Percentiles rank a stretch among this genome's conserved stretches.
phyloP scores from a whole-genome alignment of 2,888 invertebrate genomes.

The Steinernema hermaphroditum region DNA sequence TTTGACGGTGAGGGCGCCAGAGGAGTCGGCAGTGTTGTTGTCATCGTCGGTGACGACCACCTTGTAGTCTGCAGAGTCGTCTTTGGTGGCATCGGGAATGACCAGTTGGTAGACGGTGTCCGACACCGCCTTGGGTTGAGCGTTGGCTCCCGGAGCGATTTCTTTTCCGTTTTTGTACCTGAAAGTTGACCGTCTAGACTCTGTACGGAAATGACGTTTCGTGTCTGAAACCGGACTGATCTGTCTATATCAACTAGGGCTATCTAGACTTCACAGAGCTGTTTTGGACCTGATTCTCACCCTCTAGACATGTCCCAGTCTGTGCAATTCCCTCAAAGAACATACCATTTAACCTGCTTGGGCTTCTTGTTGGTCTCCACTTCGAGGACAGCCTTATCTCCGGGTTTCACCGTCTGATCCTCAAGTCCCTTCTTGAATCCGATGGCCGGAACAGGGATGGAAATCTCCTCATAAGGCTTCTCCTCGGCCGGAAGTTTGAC shows the following conservation, averaged over 20 bases:
- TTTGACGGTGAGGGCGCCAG: conserved; percentile 45
- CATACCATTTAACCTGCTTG: conserved; percentile 66
- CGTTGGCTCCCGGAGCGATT: conserved; percentile 21
- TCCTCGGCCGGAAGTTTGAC: conserved; percentile 36
- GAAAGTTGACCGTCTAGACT: too few species aligned
- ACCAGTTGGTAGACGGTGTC: conserved; percentile 36
- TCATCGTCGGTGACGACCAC: conserved; percentile 47
- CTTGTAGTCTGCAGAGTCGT: conserved; percentile 54
- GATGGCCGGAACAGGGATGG: neutral
- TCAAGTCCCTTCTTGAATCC: conserved; percentile 46
- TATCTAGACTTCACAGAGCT: too few species aligned
- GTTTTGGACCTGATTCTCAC: too few species aligned
- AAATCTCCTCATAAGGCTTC: conserved; percentile 53
- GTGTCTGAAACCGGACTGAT: too few species aligned
- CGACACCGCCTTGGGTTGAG: conserved; percentile 32
- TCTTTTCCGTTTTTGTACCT: conserved; percentile 51
- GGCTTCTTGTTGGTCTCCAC: conserved; percentile 65
- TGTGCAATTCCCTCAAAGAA: too few species aligned
- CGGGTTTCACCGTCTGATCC: conserved; percentile 55
- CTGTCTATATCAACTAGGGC: too few species aligned
- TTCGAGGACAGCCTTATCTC: conserved; percentile 61
- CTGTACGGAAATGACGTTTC: too few species aligned
- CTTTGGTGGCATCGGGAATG: conserved; percentile 41
- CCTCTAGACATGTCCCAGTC: too few species aligned
- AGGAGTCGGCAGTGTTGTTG: conserved; percentile 35